Evolutionary conservation across 2,797 vertebrate species (phyloP).

Genomic region (Graptemys geographica): DNA sequence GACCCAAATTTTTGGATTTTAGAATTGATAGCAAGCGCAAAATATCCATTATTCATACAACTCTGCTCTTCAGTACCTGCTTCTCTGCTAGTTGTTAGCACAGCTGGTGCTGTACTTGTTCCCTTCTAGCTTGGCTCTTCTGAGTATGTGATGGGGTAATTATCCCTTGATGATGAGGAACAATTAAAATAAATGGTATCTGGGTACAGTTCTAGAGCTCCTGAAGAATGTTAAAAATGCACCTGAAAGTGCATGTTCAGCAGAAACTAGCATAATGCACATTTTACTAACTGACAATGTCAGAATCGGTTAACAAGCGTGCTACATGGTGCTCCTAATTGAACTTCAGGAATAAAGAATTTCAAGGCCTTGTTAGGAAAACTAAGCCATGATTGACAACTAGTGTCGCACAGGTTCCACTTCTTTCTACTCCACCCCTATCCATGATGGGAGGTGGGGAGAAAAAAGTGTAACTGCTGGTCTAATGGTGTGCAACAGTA

Average conservation of each 20-base stretch:
- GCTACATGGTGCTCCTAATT: not conserved
- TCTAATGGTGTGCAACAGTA: not conserved
- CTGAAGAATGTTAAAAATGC: not conserved
- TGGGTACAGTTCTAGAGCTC: not conserved
- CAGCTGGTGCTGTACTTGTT: not conserved
- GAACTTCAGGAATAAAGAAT: not conserved
- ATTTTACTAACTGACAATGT: no score
- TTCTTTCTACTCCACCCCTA: not conserved
- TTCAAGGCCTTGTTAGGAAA: not conserved
- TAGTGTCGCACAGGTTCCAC: not conserved
- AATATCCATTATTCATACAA: not conserved
- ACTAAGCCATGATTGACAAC: no score
- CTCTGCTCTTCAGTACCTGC: not conserved
- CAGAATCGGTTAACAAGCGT: rapidly evolving
- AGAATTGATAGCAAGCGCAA: not conserved
- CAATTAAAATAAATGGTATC: not conserved
- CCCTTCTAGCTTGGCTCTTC: not conserved
- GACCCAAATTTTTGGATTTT: not conserved
- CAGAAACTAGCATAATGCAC: not conserved
- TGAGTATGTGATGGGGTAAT: not conserved
- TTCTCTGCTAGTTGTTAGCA: not conserved
- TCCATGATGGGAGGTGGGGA: not conserved
- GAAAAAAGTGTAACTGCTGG: not conserved
- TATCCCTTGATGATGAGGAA: not conserved
- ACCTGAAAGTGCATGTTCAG: not conserved